A percentile compares a stretch with the other conserved stretches of the same genome.
phyloP scores from a whole-genome alignment of 2,113 vertebrate species.

The Oceanodroma tethys region DNA sequence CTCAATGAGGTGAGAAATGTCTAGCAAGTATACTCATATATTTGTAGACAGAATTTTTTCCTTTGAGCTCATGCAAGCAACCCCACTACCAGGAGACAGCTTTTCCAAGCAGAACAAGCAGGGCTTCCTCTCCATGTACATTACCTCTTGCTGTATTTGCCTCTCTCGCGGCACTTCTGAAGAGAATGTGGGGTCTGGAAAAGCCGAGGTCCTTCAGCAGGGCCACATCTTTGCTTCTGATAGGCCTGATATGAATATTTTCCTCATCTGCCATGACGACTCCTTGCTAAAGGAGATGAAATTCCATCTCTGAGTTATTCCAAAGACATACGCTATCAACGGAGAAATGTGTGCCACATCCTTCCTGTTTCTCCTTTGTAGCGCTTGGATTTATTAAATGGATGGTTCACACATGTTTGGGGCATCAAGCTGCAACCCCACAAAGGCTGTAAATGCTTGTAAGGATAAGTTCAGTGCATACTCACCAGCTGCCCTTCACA shows the following conservation, averaged over 20 bases:
- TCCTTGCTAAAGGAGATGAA: slow-evolving; percentile 54
- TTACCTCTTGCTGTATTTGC: slow-evolving; percentile 7
- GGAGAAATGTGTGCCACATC: neutral
- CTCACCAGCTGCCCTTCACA: slow-evolving; percentile 69
- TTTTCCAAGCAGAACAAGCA: neutral
- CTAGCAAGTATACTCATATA: fast-evolving
- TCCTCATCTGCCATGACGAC: neutral
- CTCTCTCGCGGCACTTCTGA: neutral
- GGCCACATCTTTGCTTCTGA: slow-evolving; percentile 14
- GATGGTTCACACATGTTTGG: neutral
- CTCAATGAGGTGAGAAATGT: neutral
- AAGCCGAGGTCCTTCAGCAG: neutral
- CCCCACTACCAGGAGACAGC: neutral
- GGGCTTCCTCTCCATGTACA: neutral
- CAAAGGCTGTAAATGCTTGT: neutral
- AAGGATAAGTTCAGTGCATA: neutral
- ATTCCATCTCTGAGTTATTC: slow-evolving; percentile 7
- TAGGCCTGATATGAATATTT: slow-evolving; percentile 25
- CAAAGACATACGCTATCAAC: neutral
- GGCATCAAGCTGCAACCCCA: neutral
- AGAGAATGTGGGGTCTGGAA: slow-evolving; percentile 51
- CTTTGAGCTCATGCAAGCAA: neutral
- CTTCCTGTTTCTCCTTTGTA: neutral
- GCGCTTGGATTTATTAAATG: neutral
- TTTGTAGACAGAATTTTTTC: neutral